Conservation (phyloP, 2,888 invertebrate species). For the Coenonympha glycerion region DNA sequence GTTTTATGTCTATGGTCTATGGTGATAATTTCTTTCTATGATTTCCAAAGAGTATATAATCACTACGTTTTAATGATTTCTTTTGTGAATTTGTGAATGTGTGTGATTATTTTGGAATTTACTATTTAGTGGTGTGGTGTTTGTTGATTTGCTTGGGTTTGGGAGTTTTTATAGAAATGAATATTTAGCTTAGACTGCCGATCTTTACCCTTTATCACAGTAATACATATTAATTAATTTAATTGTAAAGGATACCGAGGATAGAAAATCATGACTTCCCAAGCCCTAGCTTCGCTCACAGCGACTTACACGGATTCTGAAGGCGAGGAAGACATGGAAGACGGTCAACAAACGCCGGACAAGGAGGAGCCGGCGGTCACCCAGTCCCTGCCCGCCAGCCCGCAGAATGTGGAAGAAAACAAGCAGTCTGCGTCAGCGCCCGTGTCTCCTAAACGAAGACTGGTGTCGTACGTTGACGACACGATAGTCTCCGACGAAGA, state of each 20-base stretch:
- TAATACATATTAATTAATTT: too few species aligned
- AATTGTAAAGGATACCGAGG: background rate
- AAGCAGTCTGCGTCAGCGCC: slow-evolving; percentile 61
- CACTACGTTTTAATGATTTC: too few species aligned
- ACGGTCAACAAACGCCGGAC: slow-evolving; percentile 72
- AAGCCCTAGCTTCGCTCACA: slow-evolving; percentile 88
- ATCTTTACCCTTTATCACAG: too few species aligned
- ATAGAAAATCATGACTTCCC: slow-evolving; percentile 57
- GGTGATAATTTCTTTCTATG: too few species aligned
- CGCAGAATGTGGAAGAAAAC: slow-evolving; percentile 43
- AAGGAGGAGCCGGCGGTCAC: slow-evolving; percentile 54
- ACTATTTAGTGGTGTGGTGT: too few species aligned
- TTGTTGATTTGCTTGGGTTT: too few species aligned
- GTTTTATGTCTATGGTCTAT: too few species aligned
- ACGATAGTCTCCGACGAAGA: slow-evolving; percentile 86
- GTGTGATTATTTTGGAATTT: too few species aligned
- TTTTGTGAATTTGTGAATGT: too few species aligned
- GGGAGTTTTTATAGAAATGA: too few species aligned
- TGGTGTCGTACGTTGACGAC: slow-evolving; percentile 84
- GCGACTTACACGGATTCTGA: slow-evolving; percentile 95
- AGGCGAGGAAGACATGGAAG: slow-evolving; percentile 86
- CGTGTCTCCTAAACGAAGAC: slow-evolving; percentile 65
- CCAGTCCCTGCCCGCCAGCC: slow-evolving; percentile 56
- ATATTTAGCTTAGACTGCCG: too few species aligned
- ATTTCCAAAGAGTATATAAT: too few species aligned